phyloP scores from a whole-genome alignment of 2,888 invertebrate species.

The Rhagonycha lutea region DNA sequence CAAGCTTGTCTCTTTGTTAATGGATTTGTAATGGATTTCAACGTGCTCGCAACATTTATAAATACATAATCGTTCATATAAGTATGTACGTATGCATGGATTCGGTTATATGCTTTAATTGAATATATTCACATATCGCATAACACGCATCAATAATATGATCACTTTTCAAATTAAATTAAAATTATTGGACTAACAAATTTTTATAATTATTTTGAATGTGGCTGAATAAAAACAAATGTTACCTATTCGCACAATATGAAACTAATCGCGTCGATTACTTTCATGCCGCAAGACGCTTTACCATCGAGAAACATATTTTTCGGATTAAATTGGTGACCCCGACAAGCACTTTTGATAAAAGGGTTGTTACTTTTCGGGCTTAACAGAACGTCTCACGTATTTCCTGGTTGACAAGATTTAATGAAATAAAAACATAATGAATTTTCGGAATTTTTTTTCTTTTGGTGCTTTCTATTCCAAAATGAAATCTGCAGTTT shows the following conservation, averaged over 20 bases:
- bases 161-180: not conserved
- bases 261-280: no score
- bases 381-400: not conserved
- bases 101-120: not conserved
- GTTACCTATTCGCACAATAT: no score
- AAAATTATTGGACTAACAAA: not conserved
- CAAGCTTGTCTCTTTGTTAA: conserved; percentile 29
- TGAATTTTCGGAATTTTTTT: no score
- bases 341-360: not conserved
- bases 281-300: no score
- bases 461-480: no score
- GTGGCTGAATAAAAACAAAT: no score
- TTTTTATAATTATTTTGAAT: no score
- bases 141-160: not conserved
- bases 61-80: conserved; percentile 9
- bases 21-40: conserved; percentile 28
- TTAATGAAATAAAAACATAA: no score
- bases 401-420: no score
- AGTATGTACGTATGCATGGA: not conserved
- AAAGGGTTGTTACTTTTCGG: no score
- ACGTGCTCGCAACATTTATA: conserved; percentile 13
- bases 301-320: no score
- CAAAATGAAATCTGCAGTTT: no score
- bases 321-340: not conserved
- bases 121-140: not conserved